These are phyloP conservation scores for Larimichthys crocea DNA, from an alignment of 2,113 vertebrate genomes.

Conservation along the genomic window DNA sequence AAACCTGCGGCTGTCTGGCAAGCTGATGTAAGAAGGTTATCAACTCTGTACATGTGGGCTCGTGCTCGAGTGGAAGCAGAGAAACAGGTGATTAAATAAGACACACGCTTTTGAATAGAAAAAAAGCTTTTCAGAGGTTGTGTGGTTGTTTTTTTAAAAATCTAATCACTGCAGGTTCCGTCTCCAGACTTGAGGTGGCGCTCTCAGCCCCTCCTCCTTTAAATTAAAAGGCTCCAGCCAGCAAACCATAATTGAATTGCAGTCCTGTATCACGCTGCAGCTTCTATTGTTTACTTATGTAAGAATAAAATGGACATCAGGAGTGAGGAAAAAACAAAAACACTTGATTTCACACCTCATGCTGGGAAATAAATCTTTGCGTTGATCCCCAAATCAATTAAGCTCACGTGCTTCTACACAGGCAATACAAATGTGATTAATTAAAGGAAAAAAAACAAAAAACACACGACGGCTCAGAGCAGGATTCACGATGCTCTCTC, in stretches of 20 bases:
- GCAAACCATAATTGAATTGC: conserved; percentile 61
- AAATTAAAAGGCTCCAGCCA: conserved; percentile 52
- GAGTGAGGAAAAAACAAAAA: background rate
- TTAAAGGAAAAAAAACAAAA: background rate
- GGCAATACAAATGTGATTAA: background rate
- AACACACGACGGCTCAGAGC: background rate
- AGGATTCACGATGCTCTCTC: background rate
- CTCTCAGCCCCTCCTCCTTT: conserved; percentile 20
- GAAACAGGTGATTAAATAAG: conserved; percentile 7
- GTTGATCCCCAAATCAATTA: conserved; percentile 17
- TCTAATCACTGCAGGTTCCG: conserved; percentile 20
- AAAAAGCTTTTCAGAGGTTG: background rate
- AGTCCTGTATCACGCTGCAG: conserved; percentile 37
- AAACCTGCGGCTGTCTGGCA: conserved; percentile 11
- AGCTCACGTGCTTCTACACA: background rate
- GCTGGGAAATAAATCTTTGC: background rate
- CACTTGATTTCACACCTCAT: background rate
- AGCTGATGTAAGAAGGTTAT: conserved; percentile 48
- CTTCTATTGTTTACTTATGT: conserved; percentile 34
- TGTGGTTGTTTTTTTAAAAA: background rate
- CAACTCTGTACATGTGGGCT: conserved; percentile 18
- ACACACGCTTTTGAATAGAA: too few species aligned
- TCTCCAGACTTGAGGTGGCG: conserved; percentile 62
- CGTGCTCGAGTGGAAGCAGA: background rate
- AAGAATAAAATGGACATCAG: background rate